phyloP scores from a whole-genome alignment of 2,797 vertebrate genomes.

The Etheostoma nigrum region DNA sequence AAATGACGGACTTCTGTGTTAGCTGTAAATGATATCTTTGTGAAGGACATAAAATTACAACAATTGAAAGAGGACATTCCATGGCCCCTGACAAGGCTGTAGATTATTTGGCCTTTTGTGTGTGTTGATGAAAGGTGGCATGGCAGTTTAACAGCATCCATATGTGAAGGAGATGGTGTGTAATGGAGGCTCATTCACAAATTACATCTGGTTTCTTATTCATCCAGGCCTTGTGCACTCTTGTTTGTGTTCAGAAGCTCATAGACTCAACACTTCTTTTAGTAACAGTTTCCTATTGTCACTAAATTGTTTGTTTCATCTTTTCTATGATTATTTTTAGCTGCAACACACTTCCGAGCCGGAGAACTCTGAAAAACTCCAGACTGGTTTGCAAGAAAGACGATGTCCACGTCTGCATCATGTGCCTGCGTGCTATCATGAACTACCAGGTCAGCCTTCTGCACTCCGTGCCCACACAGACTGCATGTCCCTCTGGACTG shows the following conservation, averaged over 20 bases:
- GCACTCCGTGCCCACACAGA: constrained; percentile 2
- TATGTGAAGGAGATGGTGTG: constrained; percentile 48
- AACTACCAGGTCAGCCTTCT: constrained; percentile 94
- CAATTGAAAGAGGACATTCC: constrained; percentile 59
- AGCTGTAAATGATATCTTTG: constrained; percentile 73
- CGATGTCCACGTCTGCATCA: constrained; percentile 98
- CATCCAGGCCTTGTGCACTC: constrained; percentile 10
- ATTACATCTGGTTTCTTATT: constrained; percentile 65
- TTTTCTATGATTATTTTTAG: constrained; percentile 68
- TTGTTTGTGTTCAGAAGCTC: constrained; percentile 30
- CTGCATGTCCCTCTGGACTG: constrained; percentile 14
- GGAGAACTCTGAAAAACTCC: constrained; percentile 96
- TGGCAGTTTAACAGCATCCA: constrained; percentile 65
- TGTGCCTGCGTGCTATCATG: constrained; percentile 98
- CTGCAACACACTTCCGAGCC: constrained; percentile 93
- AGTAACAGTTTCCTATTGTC: background rate
- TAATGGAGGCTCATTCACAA: constrained; percentile 42
- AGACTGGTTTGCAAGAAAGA: constrained; percentile 96
- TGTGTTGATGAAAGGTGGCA: constrained; percentile 60
- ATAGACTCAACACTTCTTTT: background rate
- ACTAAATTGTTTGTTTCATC: background rate
- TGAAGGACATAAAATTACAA: constrained; percentile 71
- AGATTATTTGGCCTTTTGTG: constrained; percentile 65
- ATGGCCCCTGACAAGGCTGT: constrained; percentile 49
- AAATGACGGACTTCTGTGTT: constrained; percentile 73